Conservation (phyloP, 2,888 invertebrate species). For the Limnephilus marmoratus region DNA sequence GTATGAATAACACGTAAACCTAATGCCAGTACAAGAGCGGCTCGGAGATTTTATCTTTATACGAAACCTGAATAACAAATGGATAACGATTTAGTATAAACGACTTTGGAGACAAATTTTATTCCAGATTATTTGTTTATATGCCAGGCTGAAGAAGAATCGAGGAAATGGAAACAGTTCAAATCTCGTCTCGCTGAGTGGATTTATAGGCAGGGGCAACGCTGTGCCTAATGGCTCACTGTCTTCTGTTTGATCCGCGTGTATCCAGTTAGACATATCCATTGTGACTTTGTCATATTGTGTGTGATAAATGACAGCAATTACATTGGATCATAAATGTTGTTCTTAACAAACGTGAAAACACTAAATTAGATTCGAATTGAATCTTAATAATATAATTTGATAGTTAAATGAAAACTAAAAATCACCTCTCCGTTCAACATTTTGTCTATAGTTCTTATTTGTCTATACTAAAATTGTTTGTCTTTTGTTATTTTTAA, state of each 20-base stretch:
- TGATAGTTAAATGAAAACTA: too few species aligned
- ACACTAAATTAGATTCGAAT: background rate
- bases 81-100: constrained; percentile 60
- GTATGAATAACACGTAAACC: constrained; percentile 62
- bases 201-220: constrained; percentile 2
- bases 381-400: background rate
- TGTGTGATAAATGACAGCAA: background rate
- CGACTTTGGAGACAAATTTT: constrained; percentile 62
- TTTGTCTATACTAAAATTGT: too few species aligned
- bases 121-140: constrained; percentile 57
- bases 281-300: background rate
- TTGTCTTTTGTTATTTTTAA: too few species aligned
- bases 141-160: background rate
- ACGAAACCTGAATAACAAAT: constrained; percentile 63
- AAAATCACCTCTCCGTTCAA: too few species aligned
- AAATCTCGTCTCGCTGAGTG: background rate
- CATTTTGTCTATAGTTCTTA: too few species aligned
- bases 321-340: background rate
- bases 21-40: constrained; percentile 53
- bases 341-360: background rate
- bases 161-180: background rate
- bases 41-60: constrained; percentile 63
- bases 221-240: background rate
- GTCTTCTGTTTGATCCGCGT: background rate
- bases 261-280: background rate